Evolutionary conservation across 35 echinoderm and acorn worm genomes (phyloP), one percentile per base, ranked within the genome.

Genomic region (Heliocidaris erythrogramma): DNA sequence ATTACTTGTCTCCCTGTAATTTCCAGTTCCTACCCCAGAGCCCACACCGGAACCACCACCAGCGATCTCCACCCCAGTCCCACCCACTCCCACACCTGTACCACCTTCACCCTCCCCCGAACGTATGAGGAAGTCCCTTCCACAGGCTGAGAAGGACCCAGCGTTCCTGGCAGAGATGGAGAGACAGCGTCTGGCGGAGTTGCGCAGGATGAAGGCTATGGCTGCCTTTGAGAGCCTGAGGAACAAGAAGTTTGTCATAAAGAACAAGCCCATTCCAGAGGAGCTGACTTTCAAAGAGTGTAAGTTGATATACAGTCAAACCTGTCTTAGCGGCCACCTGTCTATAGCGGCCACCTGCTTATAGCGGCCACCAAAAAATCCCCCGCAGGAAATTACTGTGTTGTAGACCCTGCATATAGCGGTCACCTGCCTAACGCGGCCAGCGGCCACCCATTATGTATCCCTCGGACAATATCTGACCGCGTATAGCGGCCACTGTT

Each of bases 191-290:
- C 90, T 96, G 85, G 98, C 96, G 0, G 98, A 99, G 30, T 93
- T 96, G 65, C 95, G 98, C 30, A 49, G 94, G 60, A 48, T 60
- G 85, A 97, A 96, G 48, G 97, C 97, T 53, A 78, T 94, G 32
- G 53, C 92, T 24, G 97, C 97, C 96, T 98, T 96, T 84, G 97
- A 98, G 52, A 98, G 86, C 48, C 85, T 98, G 88, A 98, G 95
- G 49, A 30, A 85, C 16, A 96, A 93, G 87, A 94, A 95, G 42
- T 96, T 94, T 56, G 59, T 97, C 2, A 91, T 93, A 1, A 24
- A n/a, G 47, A 90, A 50, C 8, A 93, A 93, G 91, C 47, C 91
- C 17, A 35, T 96, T 21, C 48, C 93, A 1, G 94, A 92, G 87
- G 94, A 88, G 48, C 47, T 94, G 27, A 49, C 84, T 27, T 94